Conservation (phyloP, 2,797 vertebrate genomes). For the Yasuhikotakia modesta region DNA sequence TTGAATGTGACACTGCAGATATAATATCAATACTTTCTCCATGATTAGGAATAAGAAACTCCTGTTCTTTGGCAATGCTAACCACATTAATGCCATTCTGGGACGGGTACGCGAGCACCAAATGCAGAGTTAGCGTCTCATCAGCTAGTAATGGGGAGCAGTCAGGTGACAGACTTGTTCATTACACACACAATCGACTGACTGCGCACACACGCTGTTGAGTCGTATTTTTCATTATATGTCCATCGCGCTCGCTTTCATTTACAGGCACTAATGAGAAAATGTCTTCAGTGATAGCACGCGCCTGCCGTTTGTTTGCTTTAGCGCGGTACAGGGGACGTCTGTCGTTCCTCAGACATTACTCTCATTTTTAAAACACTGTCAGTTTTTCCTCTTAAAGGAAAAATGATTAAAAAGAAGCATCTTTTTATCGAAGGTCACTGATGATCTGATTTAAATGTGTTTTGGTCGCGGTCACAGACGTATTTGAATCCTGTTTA, state of each 20-base stretch:
- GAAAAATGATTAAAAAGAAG: slow-evolving; percentile 54
- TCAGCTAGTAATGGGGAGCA: slow-evolving; percentile 77
- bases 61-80: slow-evolving; percentile 80
- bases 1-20: slow-evolving; percentile 88
- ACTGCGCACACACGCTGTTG: slow-evolving; percentile 47
- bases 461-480: slow-evolving; percentile 23
- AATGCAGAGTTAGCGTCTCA: slow-evolving; percentile 74
- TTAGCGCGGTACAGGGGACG: slow-evolving; percentile 55
- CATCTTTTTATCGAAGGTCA: slow-evolving; percentile 47
- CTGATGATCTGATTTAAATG: slow-evolving; percentile 17
- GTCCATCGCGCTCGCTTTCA: slow-evolving; percentile 60
- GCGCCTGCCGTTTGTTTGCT: slow-evolving; percentile 63
- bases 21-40: slow-evolving; percentile 90
- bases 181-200: slow-evolving; percentile 66
- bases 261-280: slow-evolving; percentile 67
- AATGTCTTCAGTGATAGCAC: slow-evolving; percentile 66
- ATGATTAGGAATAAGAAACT: slow-evolving; percentile 91
- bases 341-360: slow-evolving; percentile 59
- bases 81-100: slow-evolving; percentile 73
- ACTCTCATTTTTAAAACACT: slow-evolving; percentile 56
- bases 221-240: slow-evolving; percentile 63
- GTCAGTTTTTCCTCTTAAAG: slow-evolving; percentile 51
- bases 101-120: slow-evolving; percentile 52
- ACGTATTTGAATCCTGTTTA: slow-evolving; percentile 8
- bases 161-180: slow-evolving; percentile 79